Percentiles rank a stretch among this genome's conserved stretches.
Evolutionary conservation across 2,888 invertebrate genomes (phyloP).

Genomic region (Apamea sordens): DNA sequence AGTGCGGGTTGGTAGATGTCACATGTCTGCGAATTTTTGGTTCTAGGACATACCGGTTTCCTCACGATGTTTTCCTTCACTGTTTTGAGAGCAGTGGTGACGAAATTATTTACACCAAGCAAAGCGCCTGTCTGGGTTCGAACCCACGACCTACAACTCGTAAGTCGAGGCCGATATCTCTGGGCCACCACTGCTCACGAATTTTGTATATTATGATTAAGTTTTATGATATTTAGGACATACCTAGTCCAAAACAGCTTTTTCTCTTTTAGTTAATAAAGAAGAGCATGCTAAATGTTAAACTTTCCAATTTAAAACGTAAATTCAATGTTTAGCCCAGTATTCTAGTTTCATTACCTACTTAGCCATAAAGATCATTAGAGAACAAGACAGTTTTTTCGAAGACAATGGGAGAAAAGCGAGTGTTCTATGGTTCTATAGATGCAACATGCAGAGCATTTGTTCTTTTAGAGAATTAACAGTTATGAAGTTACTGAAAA

Average conservation of each 20-base stretch:
- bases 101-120: background rate
- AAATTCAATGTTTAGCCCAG: constrained; percentile 13
- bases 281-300: background rate
- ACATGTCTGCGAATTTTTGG: background rate
- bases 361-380: constrained; percentile 10
- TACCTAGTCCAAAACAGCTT: background rate
- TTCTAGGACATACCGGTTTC: background rate
- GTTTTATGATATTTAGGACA: background rate
- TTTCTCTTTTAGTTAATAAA: constrained; percentile 5
- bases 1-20: background rate
- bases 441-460: background rate
- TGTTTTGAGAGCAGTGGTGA: background rate
- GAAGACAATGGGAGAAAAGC: constrained; percentile 2
- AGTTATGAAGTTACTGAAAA: background rate
- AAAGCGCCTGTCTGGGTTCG: background rate
- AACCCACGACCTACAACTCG: background rate
- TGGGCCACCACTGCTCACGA: background rate
- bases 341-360: constrained; percentile 42
- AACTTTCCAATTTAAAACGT: constrained; percentile 17
- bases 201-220: background rate
- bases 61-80: background rate
- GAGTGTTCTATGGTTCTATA: background rate
- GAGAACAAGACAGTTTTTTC: constrained; percentile 4
- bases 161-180: background rate
- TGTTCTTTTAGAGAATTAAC: background rate